phyloP scores from a whole-genome alignment of 2,797 vertebrate species.

The Bradypodion ventrale region DNA sequence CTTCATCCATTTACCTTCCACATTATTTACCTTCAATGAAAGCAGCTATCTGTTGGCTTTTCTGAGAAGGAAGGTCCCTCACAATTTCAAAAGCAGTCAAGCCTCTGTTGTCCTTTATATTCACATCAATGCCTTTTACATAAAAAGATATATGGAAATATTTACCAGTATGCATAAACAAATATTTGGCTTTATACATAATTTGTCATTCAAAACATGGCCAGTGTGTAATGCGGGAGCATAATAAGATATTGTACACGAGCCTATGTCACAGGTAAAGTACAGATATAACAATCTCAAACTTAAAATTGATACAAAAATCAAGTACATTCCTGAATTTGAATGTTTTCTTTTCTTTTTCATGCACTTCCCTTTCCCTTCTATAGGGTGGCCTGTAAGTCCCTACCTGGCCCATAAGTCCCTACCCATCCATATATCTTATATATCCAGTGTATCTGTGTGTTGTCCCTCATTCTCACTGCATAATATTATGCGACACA shows the following conservation, averaged over 20 bases:
- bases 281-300: not conserved
- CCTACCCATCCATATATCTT: too few relatives aligned
- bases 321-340: not conserved
- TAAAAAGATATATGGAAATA: slow-evolving; percentile 14
- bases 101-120: slow-evolving; percentile 89
- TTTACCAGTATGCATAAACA: not conserved
- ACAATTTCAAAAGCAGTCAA: slow-evolving; percentile 92
- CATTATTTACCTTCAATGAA: slow-evolving; percentile 85
- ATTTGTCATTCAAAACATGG: not conserved
- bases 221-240: too few relatives aligned
- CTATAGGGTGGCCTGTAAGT: too few relatives aligned
- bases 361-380: not conserved
- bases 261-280: not conserved
- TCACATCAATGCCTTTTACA: slow-evolving; percentile 88
- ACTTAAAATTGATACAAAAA: not conserved
- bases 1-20: not conserved
- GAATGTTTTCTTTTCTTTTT: not conserved
- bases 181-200: not conserved
- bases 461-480: too few relatives aligned
- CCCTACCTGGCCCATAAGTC: too few relatives aligned
- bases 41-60: slow-evolving; percentile 91
- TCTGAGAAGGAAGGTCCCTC: slow-evolving; percentile 94
- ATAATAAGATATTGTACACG: too few relatives aligned
- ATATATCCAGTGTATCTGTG: too few relatives aligned
- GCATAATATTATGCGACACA: too few relatives aligned